Evolutionary conservation across 2,888 invertebrate genomes (phyloP).

Genomic region (Stegana nigrithorax): DNA sequence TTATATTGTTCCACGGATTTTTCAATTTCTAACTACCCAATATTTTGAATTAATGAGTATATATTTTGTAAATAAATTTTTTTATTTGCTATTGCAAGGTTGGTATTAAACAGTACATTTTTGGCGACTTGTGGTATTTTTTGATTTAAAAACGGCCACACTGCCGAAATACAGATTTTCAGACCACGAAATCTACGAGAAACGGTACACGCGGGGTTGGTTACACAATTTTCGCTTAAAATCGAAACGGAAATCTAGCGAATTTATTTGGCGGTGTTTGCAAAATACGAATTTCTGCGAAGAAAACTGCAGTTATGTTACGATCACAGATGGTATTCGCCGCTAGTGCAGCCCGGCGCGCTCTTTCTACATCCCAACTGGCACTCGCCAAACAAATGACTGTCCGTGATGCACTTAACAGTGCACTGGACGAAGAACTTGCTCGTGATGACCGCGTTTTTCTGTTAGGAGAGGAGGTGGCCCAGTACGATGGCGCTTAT

Average conservation of each 20-base stretch:
- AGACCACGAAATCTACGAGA: neutral
- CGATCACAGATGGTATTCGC: slow-evolving; percentile 44
- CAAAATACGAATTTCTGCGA: no score
- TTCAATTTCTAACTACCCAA: no score
- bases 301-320: no score
- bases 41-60: no score
- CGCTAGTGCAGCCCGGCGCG: slow-evolving; percentile 67
- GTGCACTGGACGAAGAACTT: slow-evolving; percentile 97
- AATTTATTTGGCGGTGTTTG: neutral
- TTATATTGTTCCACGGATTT: no score
- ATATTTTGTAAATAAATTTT: no score
- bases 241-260: neutral
- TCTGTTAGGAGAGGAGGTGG: slow-evolving; percentile 96
- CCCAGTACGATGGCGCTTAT: slow-evolving; percentile 98
- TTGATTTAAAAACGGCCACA: no score
- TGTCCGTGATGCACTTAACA: slow-evolving; percentile 95
- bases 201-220: no score
- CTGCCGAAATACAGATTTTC: neutral
- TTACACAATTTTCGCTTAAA: slow-evolving; percentile 14
- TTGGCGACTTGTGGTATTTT: no score
- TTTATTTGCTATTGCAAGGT: no score
- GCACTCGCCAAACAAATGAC: slow-evolving; percentile 79
- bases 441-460: slow-evolving; percentile 91
- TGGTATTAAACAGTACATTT: no score
- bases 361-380: slow-evolving; percentile 70